Evolutionary conservation across 2,113 vertebrate species (phyloP).

Genomic region (Orientallactaga bullata): DNA sequence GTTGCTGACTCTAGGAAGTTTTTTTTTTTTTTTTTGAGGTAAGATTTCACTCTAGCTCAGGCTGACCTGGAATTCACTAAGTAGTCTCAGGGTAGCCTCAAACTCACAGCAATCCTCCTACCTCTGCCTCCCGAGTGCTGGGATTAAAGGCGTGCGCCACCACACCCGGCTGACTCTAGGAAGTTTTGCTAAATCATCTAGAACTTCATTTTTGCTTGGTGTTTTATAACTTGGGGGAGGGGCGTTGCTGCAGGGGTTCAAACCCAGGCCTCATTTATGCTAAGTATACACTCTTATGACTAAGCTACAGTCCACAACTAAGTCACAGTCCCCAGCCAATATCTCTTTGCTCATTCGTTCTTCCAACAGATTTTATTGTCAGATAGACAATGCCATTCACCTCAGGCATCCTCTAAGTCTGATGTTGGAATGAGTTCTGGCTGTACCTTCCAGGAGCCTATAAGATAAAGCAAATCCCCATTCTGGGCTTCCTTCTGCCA

Average conservation of each 20-base stretch:
- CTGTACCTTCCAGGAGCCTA: background rate
- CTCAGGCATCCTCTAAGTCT: background rate
- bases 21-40: too few relatives aligned
- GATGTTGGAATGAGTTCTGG: too few relatives aligned
- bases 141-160: too few relatives aligned
- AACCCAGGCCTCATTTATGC: background rate
- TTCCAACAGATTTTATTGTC: background rate
- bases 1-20: rapidly evolving
- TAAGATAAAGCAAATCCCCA: background rate
- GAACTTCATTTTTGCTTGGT: background rate
- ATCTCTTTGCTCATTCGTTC: background rate
- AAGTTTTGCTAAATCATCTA: background rate
- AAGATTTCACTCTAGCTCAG: too few relatives aligned
- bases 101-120: too few relatives aligned
- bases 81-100: too few relatives aligned
- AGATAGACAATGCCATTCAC: background rate
- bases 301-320: too few relatives aligned
- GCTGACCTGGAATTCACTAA: too few relatives aligned
- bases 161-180: too few relatives aligned
- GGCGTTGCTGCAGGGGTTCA: background rate
- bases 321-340: background rate
- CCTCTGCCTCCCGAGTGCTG: too few relatives aligned
- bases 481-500: background rate
- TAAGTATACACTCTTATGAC: background rate
- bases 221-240: too few relatives aligned